phyloP scores from a whole-genome alignment of 2,888 invertebrate species.

The Troglohyphantes excavatus region DNA sequence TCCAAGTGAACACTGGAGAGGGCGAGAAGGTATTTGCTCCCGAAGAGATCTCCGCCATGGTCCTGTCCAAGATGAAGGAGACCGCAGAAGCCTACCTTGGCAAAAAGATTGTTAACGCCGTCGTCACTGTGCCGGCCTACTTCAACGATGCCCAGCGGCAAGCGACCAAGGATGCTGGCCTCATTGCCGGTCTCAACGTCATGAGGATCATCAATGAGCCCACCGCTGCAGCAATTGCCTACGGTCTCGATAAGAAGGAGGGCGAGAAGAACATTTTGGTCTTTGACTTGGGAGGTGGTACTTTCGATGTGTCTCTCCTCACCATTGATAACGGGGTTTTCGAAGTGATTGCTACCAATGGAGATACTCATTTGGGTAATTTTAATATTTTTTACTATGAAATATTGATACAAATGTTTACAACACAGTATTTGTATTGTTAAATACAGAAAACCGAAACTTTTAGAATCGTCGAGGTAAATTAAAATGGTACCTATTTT shows the following conservation, averaged over 20 bases:
- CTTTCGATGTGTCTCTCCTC: conserved; percentile 98
- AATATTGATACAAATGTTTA: too few species aligned
- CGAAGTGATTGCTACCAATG: conserved; percentile 94
- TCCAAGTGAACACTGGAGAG: conserved; percentile 91
- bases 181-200: conserved; percentile 94
- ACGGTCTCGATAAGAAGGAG: conserved; percentile 97
- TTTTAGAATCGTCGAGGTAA: too few species aligned
- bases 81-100: conserved; percentile 98
- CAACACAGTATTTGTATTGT: too few species aligned
- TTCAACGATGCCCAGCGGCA: conserved; percentile 99
- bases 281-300: conserved; percentile 99
- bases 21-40: conserved; percentile 96
- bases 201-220: conserved; percentile 99
- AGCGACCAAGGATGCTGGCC: conserved; percentile 99
- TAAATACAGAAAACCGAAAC: too few species aligned
- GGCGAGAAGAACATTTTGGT: conserved; percentile 99
- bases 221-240: conserved; percentile 98
- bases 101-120: conserved; percentile 93
- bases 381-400: background rate
- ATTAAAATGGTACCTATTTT: too few species aligned
- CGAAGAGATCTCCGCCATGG: conserved; percentile 99
- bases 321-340: conserved; percentile 99
- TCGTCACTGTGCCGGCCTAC: conserved; percentile 98
- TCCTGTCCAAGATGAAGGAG: conserved; percentile 98
- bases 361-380: conserved; percentile 92